Evolutionary conservation across 2,888 invertebrate species (phyloP), one percentile per base, ranked within the genome.

Genomic region (Drosophila antonietae): DNA sequence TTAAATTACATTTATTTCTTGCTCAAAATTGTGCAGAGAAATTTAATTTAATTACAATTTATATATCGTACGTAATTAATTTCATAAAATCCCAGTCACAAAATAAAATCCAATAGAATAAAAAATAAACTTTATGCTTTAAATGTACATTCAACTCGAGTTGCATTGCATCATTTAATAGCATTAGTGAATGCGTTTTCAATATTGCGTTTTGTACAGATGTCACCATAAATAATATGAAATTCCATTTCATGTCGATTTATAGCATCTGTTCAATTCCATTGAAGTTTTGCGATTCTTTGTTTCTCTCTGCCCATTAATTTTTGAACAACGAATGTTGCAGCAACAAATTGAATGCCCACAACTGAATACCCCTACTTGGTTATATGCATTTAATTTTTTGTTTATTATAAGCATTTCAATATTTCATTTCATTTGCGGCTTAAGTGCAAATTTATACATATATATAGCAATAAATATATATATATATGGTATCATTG

Each of bases 381-480:
- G 15, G 47, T 12, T 31, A 53, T 67, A 68, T 55, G 15, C 46
- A 53, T 68, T 31, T 52, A 23, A 33, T 47, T n/a, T 47, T 18
- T 14, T 37, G 52, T 23, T 31, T 56, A 41, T 49, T 39, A 31
- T 59, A 15, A 49, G 59, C 49, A 56, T 68, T 28, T 39, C 53
- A 68, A 47, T 49, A 68, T 49, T 68, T 49, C 28, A 67, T 82
- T 75, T 66, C 41, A 79, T 68, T 73, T 73, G 73, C 57, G 80
- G 81, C 84, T 84, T 87, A 81, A 78, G 67, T 59, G 82, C 23
- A 53, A 64, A 84, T 84, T 78, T 81, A 88, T 81, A 87, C 79
- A 47, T 61, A n/a, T n/a, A 20, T 37, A 37, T 35, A 52, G 20
- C n/a, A 1, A 47, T 49, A 31, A 10, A 1, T 18, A 39, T 39